phyloP scores from a whole-genome alignment of 2,113 vertebrate species.

The Pangasianodon gigas region DNA sequence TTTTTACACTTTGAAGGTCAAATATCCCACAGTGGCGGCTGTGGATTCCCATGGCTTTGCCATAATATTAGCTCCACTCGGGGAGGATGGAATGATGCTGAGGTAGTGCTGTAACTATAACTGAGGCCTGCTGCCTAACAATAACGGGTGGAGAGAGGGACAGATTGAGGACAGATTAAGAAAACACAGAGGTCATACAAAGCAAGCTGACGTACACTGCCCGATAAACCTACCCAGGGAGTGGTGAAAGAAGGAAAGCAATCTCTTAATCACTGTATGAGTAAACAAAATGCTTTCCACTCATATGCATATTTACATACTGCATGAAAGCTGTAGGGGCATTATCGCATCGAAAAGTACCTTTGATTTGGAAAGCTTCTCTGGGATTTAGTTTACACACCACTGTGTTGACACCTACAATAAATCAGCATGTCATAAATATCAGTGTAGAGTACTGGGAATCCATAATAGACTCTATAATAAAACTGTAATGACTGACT shows the following conservation, averaged over 20 bases:
- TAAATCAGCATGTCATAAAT: not conserved
- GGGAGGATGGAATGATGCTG: not conserved
- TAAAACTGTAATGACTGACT: not conserved
- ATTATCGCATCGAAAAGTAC: not conserved
- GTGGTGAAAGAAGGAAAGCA: not conserved
- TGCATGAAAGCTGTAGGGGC: not conserved
- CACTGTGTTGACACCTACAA: not conserved
- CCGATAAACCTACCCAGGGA: not conserved
- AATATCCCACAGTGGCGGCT: not conserved
- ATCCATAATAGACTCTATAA: not conserved
- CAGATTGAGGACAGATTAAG: constrained; percentile 17
- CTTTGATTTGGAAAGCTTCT: not conserved
- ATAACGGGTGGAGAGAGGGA: constrained; percentile 28
- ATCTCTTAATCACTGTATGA: constrained; percentile 14
- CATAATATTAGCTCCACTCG: not conserved
- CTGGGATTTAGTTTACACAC: not conserved
- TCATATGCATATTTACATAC: not conserved
- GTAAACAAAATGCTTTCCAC: constrained; percentile 14
- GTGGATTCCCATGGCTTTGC: not conserved
- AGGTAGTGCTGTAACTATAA: constrained; percentile 30
- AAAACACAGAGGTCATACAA: constrained; percentile 24
- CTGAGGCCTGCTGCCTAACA: constrained; percentile 11
- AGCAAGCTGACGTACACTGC: constrained; percentile 16
- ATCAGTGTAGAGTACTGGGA: not conserved
- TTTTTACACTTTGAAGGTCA: constrained; percentile 28